A percentile compares a stretch with the other conserved stretches of the same genome.
Evolutionary conservation across 2,888 invertebrate genomes (phyloP).

Genomic region (Chymomyza amoena): DNA sequence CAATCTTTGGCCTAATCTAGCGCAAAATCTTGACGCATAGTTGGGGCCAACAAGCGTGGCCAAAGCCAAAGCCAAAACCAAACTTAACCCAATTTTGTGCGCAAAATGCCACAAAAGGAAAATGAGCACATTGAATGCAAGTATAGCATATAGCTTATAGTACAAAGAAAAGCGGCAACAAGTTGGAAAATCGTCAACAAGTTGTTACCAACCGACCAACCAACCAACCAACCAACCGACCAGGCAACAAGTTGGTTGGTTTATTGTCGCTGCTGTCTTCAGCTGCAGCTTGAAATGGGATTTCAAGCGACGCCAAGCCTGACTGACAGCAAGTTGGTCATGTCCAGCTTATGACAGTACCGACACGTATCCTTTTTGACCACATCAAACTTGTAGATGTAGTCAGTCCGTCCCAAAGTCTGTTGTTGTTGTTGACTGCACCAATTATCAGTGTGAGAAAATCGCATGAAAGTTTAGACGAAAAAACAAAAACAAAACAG

Average conservation of each 20-base stretch:
- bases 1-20: constrained; percentile 7
- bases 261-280: neutral
- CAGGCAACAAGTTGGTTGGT: constrained; percentile 39
- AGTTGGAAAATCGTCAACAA: neutral
- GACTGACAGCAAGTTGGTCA: constrained; percentile 59
- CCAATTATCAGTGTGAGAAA: constrained; percentile 62
- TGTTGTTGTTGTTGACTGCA: constrained; percentile 40
- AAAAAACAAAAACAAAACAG: constrained; percentile 12
- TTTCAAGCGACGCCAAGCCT: constrained; percentile 31
- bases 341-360: constrained; percentile 40
- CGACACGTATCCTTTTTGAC: constrained; percentile 55
- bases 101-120: constrained; percentile 61
- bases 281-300: constrained; percentile 41
- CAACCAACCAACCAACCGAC: no score
- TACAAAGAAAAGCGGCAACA: constrained; percentile 1
- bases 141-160: neutral
- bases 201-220: neutral
- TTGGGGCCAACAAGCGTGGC: neutral
- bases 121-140: constrained; percentile 65
- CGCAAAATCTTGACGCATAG: constrained; percentile 3
- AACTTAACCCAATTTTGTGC: constrained; percentile 65
- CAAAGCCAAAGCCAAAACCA: constrained; percentile 36
- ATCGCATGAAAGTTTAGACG: constrained; percentile 18
- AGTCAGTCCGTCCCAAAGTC: constrained; percentile 40
- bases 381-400: constrained; percentile 38